Conservation (phyloP, 2,888 invertebrate species). For the Metellina segmentata region DNA sequence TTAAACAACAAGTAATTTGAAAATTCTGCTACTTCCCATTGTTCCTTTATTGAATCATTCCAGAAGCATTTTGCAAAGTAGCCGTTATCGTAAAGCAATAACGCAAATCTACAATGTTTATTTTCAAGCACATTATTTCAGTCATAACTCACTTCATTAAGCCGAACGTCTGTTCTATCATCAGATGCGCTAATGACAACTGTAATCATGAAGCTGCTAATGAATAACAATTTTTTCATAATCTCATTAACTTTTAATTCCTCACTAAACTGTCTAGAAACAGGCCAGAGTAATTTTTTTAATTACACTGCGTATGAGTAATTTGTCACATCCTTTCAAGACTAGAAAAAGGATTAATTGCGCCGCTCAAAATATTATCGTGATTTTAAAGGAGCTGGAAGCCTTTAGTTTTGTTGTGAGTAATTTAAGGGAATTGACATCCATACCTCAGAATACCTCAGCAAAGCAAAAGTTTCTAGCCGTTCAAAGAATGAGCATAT, state of each 20-base stretch:
- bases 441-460: neutral
- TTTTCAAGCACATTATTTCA: constrained; percentile 26
- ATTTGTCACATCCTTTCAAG: constrained; percentile 40
- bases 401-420: neutral
- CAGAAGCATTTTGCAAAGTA: neutral
- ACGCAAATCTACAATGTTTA: constrained; percentile 10
- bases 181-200: constrained; percentile 45
- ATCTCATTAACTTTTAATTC: constrained; percentile 59
- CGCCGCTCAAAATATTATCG: constrained; percentile 9
- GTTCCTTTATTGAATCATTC: neutral
- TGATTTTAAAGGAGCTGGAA: constrained; percentile 20
- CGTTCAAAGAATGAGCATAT: no score
- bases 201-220: constrained; percentile 55
- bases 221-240: constrained; percentile 50
- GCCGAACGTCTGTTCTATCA: constrained; percentile 34
- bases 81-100: constrained; percentile 48
- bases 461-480: no score
- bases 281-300: constrained; percentile 38
- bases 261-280: constrained; percentile 37
- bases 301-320: constrained; percentile 32
- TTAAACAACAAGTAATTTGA: constrained; percentile 28
- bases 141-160: constrained; percentile 51
- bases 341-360: constrained; percentile 38
- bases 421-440: neutral
- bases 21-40: constrained; percentile 28